Percentiles rank a stretch among this genome's conserved stretches.
Conservation (phyloP, 2,113 vertebrate genomes). For the Tiliqua scincoides region DNA sequence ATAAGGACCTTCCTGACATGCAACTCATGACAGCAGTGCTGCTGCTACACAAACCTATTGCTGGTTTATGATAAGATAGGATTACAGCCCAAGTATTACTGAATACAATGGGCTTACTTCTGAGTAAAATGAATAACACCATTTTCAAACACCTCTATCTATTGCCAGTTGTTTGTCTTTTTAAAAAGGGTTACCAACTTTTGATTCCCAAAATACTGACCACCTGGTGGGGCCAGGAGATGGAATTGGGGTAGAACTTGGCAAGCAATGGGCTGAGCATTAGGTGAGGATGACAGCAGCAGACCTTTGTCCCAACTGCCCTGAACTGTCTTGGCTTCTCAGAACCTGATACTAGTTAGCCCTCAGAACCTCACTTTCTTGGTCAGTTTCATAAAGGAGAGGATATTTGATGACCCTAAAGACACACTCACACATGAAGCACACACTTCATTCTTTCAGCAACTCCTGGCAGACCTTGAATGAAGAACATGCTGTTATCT, state of each 20-base stretch:
- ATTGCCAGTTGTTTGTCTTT: background rate
- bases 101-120: too few species aligned
- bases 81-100: too few species aligned
- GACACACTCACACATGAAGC: background rate
- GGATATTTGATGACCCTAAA: background rate
- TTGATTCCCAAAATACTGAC: background rate
- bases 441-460: background rate
- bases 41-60: background rate
- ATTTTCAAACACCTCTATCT: too few species aligned
- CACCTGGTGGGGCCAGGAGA: background rate
- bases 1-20: background rate
- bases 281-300: background rate
- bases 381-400: background rate
- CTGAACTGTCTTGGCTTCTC: background rate
- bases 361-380: background rate
- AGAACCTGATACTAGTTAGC: background rate
- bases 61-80: too few species aligned
- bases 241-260: background rate
- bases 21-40: background rate
- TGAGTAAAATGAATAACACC: too few species aligned
- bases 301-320: background rate
- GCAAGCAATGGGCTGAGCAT: background rate
- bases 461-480: background rate
- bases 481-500: background rate
- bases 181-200: background rate